Percentiles rank a stretch among this genome's conserved stretches.
These are phyloP conservation scores for Caenorhabditis briggsae DNA, from an alignment of 1,140 invertebrate species.

Conservation along the genomic window DNA sequence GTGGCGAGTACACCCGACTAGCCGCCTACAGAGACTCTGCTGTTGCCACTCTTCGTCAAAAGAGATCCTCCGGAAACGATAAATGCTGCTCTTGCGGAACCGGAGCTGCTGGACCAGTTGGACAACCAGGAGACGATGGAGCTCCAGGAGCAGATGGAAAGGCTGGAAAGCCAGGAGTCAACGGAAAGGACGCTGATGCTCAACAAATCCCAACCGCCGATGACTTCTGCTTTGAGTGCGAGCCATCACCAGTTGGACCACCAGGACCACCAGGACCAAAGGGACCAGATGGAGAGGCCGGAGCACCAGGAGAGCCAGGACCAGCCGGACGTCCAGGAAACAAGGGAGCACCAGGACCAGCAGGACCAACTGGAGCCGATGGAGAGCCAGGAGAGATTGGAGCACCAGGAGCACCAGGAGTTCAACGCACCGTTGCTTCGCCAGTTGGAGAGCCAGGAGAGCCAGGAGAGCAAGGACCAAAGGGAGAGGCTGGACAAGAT, in stretches of 20 bases:
- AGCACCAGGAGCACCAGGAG: slow-evolving; percentile 58
- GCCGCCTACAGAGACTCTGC: slow-evolving; percentile 21
- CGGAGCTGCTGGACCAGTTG: slow-evolving; percentile 63
- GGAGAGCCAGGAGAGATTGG: slow-evolving; percentile 58
- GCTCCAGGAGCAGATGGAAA: slow-evolving; percentile 51
- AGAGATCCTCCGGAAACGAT: slow-evolving; percentile 9
- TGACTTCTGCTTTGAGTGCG: slow-evolving; percentile 69
- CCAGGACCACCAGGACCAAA: slow-evolving; percentile 59
- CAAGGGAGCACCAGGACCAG: slow-evolving; percentile 50
- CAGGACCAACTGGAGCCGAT: slow-evolving; percentile 51
- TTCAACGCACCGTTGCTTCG: slow-evolving; percentile 36
- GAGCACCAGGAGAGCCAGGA: slow-evolving; percentile 16
- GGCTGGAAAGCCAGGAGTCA: slow-evolving; percentile 59
- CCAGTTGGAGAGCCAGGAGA: slow-evolving; percentile 62
- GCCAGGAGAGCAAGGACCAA: slow-evolving; percentile 59
- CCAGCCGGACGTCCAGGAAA: slow-evolving; percentile 54
- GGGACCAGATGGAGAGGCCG: slow-evolving; percentile 51
- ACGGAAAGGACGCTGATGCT: slow-evolving; percentile 63
- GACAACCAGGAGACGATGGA: slow-evolving; percentile 27
- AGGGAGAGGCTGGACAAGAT: slow-evolving; percentile 58
- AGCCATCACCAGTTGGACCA: slow-evolving; percentile 60
- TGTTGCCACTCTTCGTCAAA: slow-evolving; percentile 34
- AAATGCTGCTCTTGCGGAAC: slow-evolving; percentile 66
- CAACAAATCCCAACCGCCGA: slow-evolving; percentile 59
- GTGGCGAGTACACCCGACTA: slow-evolving; percentile 40